A percentile compares a stretch with the other conserved stretches of the same genome.
Conservation (phyloP, 2,113 vertebrate species). For the Gasterosteus aculeatus region DNA sequence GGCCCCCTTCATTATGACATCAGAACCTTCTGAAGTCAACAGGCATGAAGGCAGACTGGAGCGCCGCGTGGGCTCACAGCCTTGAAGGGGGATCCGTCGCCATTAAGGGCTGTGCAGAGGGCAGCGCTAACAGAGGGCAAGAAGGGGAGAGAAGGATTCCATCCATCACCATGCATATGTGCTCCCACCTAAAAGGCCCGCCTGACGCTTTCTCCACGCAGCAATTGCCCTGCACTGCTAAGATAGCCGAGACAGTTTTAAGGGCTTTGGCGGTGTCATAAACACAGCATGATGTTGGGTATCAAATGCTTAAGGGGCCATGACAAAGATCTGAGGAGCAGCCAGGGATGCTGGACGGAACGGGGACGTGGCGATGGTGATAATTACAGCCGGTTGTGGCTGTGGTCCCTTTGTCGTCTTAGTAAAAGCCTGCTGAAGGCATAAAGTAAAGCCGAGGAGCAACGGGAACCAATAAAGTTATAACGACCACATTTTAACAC, state of each 20-base stretch:
- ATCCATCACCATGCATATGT: constrained; percentile 70
- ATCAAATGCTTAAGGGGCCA: constrained; percentile 61
- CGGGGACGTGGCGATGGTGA: constrained; percentile 64
- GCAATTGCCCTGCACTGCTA: constrained; percentile 59
- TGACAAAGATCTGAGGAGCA: constrained; percentile 54
- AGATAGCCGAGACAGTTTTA: constrained; percentile 66
- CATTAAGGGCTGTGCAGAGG: constrained; percentile 44
- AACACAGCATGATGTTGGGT: constrained; percentile 69
- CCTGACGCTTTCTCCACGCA: constrained; percentile 54
- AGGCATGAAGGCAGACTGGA: constrained; percentile 80
- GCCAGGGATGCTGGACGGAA: constrained; percentile 35
- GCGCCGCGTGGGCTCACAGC: constrained; percentile 72
- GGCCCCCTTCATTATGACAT: constrained; percentile 80
- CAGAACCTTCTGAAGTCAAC: constrained; percentile 84
- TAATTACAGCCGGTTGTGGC: constrained; percentile 61
- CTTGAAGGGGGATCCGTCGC: constrained; percentile 66
- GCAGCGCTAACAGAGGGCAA: constrained; percentile 53
- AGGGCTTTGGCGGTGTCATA: constrained; percentile 65
- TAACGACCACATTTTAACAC: constrained; percentile 17
- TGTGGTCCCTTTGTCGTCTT: constrained; percentile 54
- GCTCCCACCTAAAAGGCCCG: constrained; percentile 62
- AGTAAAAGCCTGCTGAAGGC: constrained; percentile 53
- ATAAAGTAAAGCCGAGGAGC: constrained; percentile 36
- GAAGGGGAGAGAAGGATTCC: constrained; percentile 69
- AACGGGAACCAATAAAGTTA: constrained; percentile 32